Percentiles rank a stretch among this genome's conserved stretches.
phyloP scores from a whole-genome alignment of 2,888 invertebrate genomes.

The Polyommatus icarus region DNA sequence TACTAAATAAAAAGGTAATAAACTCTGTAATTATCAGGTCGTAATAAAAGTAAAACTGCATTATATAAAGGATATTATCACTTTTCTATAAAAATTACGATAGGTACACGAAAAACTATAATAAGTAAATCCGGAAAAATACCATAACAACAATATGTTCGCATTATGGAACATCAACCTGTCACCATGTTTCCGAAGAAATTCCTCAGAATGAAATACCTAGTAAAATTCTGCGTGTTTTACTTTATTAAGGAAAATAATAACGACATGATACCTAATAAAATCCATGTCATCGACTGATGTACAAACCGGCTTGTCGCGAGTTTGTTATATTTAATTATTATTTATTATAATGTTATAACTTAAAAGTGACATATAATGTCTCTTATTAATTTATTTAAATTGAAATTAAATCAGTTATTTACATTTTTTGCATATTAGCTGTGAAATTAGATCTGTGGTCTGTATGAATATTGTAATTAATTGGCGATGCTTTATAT shows the following conservation, averaged over 20 bases:
- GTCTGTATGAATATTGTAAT: not conserved
- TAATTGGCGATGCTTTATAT: not conserved
- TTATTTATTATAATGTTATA: not conserved
- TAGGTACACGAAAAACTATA: no score
- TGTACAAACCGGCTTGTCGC: not conserved
- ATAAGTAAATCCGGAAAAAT: no score
- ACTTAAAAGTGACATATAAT: not conserved
- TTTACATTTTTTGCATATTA: slow-evolving; percentile 15
- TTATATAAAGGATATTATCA: no score
- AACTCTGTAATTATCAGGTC: no score
- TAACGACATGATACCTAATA: slow-evolving; percentile 2
- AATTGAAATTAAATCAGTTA: not conserved
- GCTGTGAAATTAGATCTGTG: not conserved
- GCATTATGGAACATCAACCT: no score
- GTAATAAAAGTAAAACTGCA: no score
- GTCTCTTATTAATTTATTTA: slow-evolving; percentile 8
- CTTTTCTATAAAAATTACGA: no score
- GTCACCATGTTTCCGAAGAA: not conserved
- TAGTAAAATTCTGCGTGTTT: not conserved
- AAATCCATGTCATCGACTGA: not conserved
- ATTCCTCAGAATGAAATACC: not conserved
- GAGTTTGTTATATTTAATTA: slow-evolving; percentile 3
- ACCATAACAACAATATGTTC: no score
- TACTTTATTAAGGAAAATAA: not conserved
- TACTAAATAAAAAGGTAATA: no score